Evolutionary conservation across 2,888 invertebrate species (phyloP).

Genomic region (Himalopsyche kuldschensis): DNA sequence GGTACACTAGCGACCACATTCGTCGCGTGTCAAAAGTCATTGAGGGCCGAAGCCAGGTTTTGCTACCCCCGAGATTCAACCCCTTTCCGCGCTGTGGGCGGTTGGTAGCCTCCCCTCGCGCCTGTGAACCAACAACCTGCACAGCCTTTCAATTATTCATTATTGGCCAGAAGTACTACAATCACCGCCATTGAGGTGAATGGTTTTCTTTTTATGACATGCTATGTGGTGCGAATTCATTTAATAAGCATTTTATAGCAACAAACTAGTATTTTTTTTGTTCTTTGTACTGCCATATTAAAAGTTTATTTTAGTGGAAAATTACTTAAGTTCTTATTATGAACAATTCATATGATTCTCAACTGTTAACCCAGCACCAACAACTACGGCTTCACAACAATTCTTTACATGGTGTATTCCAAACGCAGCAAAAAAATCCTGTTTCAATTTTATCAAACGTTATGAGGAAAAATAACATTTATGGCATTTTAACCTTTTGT

Average conservation of each 20-base stretch:
- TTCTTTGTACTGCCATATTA: no score
- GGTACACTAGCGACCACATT: background rate
- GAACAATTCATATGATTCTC: no score
- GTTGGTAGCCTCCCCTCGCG: background rate
- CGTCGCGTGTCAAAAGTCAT: constrained; percentile 30
- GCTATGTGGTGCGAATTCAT: background rate
- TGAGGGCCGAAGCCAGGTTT: constrained; percentile 10
- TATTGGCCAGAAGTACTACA: constrained; percentile 4
- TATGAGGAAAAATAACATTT: no score
- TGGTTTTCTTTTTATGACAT: background rate
- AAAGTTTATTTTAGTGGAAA: no score
- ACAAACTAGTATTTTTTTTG: no score
- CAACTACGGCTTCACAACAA: no score
- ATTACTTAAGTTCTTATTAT: no score
- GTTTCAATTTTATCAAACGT: no score
- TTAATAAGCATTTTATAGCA: background rate
- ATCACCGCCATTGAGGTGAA: background rate
- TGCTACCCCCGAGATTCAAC: background rate
- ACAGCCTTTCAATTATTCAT: constrained; percentile 19
- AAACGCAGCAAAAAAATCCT: no score
- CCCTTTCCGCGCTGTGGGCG: background rate
- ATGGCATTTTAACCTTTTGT: no score
- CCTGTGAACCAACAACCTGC: constrained; percentile 5
- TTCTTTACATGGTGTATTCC: no score
- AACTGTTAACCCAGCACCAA: no score